A percentile compares a stretch with the other conserved stretches of the same genome.
Conservation (phyloP, 2,113 vertebrate genomes). For the Eublepharis macularius region DNA sequence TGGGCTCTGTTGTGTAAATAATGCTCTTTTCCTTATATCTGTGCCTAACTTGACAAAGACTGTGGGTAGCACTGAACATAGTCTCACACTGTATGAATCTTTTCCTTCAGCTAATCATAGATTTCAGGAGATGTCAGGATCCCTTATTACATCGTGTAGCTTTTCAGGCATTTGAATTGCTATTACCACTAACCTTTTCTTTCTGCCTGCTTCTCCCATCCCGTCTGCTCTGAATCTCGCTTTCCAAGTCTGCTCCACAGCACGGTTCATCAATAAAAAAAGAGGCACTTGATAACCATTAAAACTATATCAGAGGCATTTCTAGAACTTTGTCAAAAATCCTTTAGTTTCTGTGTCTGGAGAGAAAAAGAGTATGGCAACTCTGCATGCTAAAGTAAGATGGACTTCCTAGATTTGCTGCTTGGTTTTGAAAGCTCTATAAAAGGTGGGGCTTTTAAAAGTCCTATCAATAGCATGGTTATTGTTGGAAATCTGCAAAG, state of each 20-base stretch:
- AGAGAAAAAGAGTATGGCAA: not conserved
- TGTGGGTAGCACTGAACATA: not conserved
- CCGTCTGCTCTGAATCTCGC: not conserved
- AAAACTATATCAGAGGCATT: not conserved
- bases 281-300: not conserved
- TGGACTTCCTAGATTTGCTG: not conserved
- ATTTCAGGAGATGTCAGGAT: conserved; percentile 10
- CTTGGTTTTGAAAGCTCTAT: not conserved
- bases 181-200: conserved; percentile 18
- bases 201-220: not conserved
- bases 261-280: not conserved
- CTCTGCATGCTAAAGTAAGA: not conserved
- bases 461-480: not conserved
- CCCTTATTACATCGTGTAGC: conserved; percentile 31
- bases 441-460: not conserved
- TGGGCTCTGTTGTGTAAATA: not conserved
- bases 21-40: not conserved
- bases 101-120: conserved; percentile 40
- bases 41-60: not conserved
- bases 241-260: not conserved
- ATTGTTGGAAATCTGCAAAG: not conserved
- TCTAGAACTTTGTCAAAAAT: not conserved
- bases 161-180: conserved; percentile 42
- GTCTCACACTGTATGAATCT: conserved; percentile 26
- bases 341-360: not conserved